phyloP scores from a whole-genome alignment of 2,797 vertebrate species.

The Dendrocincla fuliginosa region DNA sequence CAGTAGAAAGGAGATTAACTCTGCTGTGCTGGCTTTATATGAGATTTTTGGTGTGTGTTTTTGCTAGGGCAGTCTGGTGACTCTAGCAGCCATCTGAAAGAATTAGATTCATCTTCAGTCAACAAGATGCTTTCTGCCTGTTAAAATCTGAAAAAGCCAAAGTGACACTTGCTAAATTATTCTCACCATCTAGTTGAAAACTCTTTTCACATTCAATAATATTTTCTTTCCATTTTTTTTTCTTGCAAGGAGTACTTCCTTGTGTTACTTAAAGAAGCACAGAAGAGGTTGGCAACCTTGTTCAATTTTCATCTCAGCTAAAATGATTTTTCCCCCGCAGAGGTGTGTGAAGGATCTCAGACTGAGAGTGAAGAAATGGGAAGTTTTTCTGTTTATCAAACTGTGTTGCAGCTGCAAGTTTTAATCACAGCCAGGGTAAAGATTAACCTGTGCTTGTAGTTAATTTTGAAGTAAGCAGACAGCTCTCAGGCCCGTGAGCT shows the following conservation, averaged over 20 bases:
- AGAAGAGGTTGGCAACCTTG: background rate
- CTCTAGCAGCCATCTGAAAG: background rate
- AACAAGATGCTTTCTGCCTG: background rate
- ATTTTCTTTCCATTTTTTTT: background rate
- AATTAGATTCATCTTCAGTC: background rate
- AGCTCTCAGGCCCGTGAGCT: background rate
- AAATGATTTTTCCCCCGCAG: background rate
- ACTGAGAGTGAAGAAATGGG: background rate
- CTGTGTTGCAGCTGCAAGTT: background rate
- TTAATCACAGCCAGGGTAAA: background rate
- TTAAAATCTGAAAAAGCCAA: background rate
- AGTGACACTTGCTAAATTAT: background rate
- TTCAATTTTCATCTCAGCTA: conserved; percentile 12
- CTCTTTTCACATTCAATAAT: background rate
- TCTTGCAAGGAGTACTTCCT: background rate
- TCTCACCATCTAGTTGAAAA: background rate
- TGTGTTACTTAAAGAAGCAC: background rate
- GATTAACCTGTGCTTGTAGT: background rate
- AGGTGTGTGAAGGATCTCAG: background rate
- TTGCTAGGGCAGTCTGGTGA: background rate
- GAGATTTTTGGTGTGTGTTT: background rate
- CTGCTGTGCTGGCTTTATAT: background rate
- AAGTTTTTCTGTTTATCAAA: background rate
- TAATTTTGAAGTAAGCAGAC: background rate
- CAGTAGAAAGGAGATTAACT: background rate